Evolutionary conservation across 1,140 invertebrate species (phyloP), one percentile per base, ranked within the genome.

Genomic region (Spodoptera frugiperda): DNA sequence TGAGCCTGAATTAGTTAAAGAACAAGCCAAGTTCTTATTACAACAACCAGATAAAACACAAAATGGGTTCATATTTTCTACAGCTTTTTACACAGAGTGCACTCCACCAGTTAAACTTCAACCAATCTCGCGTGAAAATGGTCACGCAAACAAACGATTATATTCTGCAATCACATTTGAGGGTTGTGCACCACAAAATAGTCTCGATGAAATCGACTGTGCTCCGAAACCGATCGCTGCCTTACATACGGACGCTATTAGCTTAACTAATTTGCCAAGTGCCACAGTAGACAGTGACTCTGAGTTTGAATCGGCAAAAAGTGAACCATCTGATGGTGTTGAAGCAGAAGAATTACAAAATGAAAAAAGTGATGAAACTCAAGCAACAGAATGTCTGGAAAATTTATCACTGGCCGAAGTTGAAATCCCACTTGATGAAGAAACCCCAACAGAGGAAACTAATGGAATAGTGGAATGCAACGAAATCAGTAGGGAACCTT

Each of bases 161-260:
- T 94, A 91, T 78, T 91, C 93, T 33, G 79, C 94, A n/a, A 94
- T 94, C 46, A 94, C 89, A n/a, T 94, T 94, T 84, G 94, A 94
- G 82, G 94, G 92, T 70, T 94, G 93, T 84, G 90, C 91, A 53
- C 84, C 89, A 76, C 91, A 94, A 77, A 93, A 92, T 74, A 92
- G 91, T 71, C 78, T 78, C 21, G 89, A 93, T 88, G 90, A 94
- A 87, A 77, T 89, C 3, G 92, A 94, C 78, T 87, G 80, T 80
- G 82, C 71, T 2, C 59, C 76, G 39, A 74, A 59, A 72, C 59
- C 86, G 6, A 75, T 78, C 30, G 65, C 80, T 14, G 46, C 73
- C 8, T 8, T 74, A 68, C 82, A 83, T n/a, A 74, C 81, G 59
- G 89, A 91, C 15, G 79, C 82, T 55, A 72, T 91, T 17, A 85